These are phyloP conservation scores for Anneissia japonica DNA, from an alignment of 35 echinoderm and acorn worm genomes.

Conservation along the genomic window DNA sequence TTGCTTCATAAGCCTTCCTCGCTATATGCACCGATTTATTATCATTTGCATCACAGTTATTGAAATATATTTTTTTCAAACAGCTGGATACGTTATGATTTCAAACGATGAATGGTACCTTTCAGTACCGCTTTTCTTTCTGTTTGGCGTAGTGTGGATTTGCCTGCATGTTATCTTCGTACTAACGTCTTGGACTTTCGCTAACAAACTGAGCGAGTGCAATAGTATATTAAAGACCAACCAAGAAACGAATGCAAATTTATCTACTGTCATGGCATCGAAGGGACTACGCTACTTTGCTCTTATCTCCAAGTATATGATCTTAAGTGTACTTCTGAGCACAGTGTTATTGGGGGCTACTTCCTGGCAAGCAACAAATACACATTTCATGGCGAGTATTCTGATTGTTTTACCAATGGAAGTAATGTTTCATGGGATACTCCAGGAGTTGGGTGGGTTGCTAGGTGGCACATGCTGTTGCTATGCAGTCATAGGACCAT, in stretches of 20 bases:
- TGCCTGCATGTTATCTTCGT: conserved; percentile 70
- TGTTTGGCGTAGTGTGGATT: conserved; percentile 90
- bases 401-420: conserved; percentile 73
- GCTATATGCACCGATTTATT: background rate
- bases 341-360: conserved; percentile 72
- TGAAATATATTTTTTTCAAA: conserved; percentile 59
- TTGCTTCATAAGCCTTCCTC: background rate
- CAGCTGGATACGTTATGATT: conserved; percentile 63
- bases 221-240: conserved; percentile 29
- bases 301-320: conserved; percentile 59
- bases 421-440: conserved; percentile 63
- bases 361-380: conserved; percentile 76
- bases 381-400: conserved; percentile 72
- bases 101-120: conserved; percentile 96
- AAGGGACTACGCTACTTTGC: conserved; percentile 80
- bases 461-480: conserved; percentile 73
- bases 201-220: conserved; percentile 75
- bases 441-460: conserved; percentile 64
- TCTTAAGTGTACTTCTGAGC: conserved; percentile 52
- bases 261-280: conserved; percentile 81
- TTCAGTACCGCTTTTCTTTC: conserved; percentile 66
- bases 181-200: conserved; percentile 76
- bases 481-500: conserved; percentile 82
- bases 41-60: conserved; percentile 49
- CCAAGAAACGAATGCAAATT: conserved; percentile 42